These are phyloP conservation scores for Rhyacophila brunnea DNA, from an alignment of 1,140 invertebrate genomes.

Conservation along the genomic window DNA sequence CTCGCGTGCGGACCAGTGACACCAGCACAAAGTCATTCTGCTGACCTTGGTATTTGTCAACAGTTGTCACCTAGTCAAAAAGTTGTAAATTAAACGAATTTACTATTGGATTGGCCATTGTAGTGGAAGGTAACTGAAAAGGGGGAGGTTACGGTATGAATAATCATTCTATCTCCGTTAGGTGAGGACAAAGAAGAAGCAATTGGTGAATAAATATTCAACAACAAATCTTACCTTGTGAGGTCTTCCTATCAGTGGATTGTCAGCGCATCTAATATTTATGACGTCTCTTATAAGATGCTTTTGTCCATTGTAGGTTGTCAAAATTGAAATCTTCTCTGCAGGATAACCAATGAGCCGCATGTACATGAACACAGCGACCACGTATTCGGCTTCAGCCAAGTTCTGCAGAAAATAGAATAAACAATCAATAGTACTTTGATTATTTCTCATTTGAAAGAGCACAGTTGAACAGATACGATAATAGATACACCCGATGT, in stretches of 20 bases:
- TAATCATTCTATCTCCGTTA: too few species aligned
- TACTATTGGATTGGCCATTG: too few species aligned
- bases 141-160: too few species aligned
- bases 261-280: conserved; percentile 88
- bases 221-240: conserved; percentile 88
- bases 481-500: too few species aligned
- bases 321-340: conserved; percentile 97
- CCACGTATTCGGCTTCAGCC: conserved; percentile 97
- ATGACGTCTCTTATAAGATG: conserved; percentile 96
- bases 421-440: too few species aligned
- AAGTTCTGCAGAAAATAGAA: conserved; percentile 73
- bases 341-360: conserved; percentile 94
- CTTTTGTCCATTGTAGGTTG: conserved; percentile 99
- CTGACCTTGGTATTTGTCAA: conserved; percentile 99
- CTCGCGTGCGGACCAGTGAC: conserved; percentile 92
- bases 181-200: too few species aligned
- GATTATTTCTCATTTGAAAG: too few species aligned
- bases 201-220: too few species aligned
- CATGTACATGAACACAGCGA: conserved; percentile 99
- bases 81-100: too few species aligned
- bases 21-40: conserved; percentile 98
- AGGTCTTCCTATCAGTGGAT: conserved; percentile 94
- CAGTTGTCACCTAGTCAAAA: conserved; percentile 77
- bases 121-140: too few species aligned
- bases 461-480: too few species aligned